Base-by-base conservation (phyloP, 1,140 invertebrate species). In the Ylistrum balloti region DNA sequence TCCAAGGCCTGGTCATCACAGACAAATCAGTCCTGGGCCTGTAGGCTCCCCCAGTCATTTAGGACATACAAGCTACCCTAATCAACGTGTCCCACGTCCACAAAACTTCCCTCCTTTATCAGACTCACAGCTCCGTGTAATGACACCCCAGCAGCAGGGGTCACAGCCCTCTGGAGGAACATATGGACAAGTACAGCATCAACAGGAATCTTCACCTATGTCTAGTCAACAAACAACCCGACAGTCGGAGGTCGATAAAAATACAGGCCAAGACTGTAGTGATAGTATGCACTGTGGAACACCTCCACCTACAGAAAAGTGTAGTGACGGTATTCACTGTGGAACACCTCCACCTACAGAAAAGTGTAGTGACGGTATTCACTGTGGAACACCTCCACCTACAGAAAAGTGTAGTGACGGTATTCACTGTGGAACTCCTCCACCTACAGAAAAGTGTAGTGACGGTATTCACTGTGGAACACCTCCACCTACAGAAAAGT, bases 311-410 rank as follows among this genome's bases (percentile, higher is more conserved):
- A 5, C 56, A 28, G 56, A 74, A 74, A 74, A 74, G 28, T 74
- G 56, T 74, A 74, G 9, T n/a, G 56, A 74, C 56, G 56, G 56
- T 74, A 28, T 74, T 74, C 56, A 74, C 22, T 74, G 56, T 74
- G 56, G 56, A 0, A 74, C 56, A 5, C 56, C 56, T 3, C 56
- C 56, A n/a, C 56, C n/a, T 28, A 2, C 5, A 74, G 56, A 28
- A 74, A 1, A 28, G 7, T 74, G 56, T 74, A 28, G 9, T n/a
- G 56, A 74, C n/a, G 56, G 56, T 74, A 74, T 74, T n/a, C 56
- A 74, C 13, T 74, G 56, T 74, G 56, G 56, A 0, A 74, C 56
- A 5, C 56, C 56, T 28, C 56, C 56, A n/a, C 56, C n/a, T 9
- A 2, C 22, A 74, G 56, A 28, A 74, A 28, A 28, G 5, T 74